Conservation (phyloP, 64 coral and sea anemone species). For the Stichodactyla helianthus region DNA sequence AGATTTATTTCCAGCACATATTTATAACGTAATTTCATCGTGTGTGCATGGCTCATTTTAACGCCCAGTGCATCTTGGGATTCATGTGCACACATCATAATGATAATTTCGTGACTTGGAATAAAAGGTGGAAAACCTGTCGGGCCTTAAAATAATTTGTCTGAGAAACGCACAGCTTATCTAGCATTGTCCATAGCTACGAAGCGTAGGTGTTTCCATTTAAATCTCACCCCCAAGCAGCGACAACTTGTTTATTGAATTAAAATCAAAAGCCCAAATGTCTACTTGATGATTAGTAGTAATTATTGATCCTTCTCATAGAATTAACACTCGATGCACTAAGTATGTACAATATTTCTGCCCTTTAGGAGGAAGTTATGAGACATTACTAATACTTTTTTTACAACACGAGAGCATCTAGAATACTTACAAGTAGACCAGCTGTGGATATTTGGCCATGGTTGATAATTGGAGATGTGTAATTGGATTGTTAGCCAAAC, state of each 20-base stretch:
- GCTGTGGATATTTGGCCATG: neutral
- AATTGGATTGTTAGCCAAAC: neutral
- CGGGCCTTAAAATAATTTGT: too few relatives aligned
- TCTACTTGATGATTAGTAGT: neutral
- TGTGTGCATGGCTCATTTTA: too few relatives aligned
- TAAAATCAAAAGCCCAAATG: neutral
- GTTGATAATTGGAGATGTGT: neutral
- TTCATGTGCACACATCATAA: too few relatives aligned
- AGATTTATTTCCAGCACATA: too few relatives aligned
- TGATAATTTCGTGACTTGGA: too few relatives aligned
- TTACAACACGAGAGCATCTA: neutral
- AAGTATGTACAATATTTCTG: neutral
- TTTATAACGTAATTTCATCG: too few relatives aligned
- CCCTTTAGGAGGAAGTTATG: neutral
- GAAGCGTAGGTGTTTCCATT: neutral
- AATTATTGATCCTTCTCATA: neutral
- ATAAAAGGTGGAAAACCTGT: too few relatives aligned
- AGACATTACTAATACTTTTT: neutral
- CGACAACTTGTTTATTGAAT: neutral
- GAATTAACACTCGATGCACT: neutral
- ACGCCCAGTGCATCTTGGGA: too few relatives aligned
- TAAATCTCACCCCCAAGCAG: neutral
- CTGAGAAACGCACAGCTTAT: too few relatives aligned
- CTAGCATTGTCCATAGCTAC: too few relatives aligned
- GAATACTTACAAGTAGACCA: neutral